phyloP scores from a whole-genome alignment of 2,113 vertebrate genomes.

The Melanerpes formicivorus region DNA sequence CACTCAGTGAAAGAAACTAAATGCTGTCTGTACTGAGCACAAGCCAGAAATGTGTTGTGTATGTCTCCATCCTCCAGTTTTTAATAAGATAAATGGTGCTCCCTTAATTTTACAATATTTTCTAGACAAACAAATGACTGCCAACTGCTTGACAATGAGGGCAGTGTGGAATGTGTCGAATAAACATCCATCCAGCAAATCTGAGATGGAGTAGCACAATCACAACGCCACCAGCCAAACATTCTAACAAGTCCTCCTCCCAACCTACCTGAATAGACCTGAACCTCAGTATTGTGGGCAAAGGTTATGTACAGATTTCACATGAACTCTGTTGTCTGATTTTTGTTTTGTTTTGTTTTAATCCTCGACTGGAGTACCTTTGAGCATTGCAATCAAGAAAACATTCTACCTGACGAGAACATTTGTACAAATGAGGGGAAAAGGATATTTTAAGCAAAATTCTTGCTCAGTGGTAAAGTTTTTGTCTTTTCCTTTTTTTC shows the following conservation, averaged over 20 bases:
- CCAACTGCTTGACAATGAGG: not conserved
- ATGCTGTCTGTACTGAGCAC: not conserved
- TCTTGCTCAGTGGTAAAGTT: not conserved
- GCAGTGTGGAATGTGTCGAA: not conserved
- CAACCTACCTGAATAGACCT: not conserved
- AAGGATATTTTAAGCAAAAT: conserved; percentile 59
- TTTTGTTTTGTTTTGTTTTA: not conserved
- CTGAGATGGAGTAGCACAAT: not conserved
- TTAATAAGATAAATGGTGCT: not conserved
- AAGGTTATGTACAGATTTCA: conserved; percentile 9
- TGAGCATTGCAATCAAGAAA: conserved; percentile 59
- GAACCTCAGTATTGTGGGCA: conserved; percentile 2
- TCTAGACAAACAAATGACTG: not conserved
- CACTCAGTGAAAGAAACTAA: not conserved
- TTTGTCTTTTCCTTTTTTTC: not conserved
- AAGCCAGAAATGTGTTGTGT: not conserved
- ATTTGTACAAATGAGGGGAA: conserved; percentile 64
- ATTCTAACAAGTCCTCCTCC: not conserved
- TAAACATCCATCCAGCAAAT: not conserved
- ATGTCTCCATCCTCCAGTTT: not conserved
- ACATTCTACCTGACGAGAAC: conserved; percentile 16
- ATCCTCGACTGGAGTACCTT: conserved; percentile 51
- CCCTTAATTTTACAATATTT: not conserved
- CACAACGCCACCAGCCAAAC: not conserved
- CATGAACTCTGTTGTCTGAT: not conserved